These are phyloP conservation scores for Ciona savignyi DNA, from an alignment of 23 tunicate genomes.

Conservation along the genomic window DNA sequence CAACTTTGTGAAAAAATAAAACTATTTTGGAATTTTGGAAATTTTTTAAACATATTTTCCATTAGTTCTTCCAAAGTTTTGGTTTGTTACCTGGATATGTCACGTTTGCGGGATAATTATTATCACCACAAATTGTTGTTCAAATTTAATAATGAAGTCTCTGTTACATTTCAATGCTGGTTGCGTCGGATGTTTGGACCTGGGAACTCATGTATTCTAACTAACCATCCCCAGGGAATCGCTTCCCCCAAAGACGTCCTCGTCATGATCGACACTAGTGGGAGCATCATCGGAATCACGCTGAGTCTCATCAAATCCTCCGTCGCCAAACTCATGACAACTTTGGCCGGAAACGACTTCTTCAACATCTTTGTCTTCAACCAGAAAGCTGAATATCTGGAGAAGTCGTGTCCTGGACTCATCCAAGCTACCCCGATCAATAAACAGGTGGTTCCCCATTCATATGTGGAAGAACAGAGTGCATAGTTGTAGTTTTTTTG, in stretches of 20 bases:
- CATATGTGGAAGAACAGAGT: too few relatives aligned
- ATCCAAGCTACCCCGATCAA: conserved; percentile 42
- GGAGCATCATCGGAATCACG: conserved; percentile 68
- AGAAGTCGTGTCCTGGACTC: conserved; percentile 39
- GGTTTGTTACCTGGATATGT: neutral
- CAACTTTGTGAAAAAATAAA: neutral
- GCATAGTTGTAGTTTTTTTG: too few relatives aligned
- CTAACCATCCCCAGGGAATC: too few relatives aligned
- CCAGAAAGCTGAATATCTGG: conserved; percentile 31
- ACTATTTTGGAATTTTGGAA: neutral
- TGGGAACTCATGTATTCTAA: too few relatives aligned
- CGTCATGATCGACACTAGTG: conserved; percentile 69
- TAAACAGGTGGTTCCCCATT: conserved; percentile 78
- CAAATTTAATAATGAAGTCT: too few relatives aligned
- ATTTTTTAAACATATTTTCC: neutral
- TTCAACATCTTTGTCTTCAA: conserved; percentile 69
- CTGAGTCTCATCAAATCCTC: conserved; percentile 29
- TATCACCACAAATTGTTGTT: too few relatives aligned
- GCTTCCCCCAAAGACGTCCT: conserved; percentile 75
- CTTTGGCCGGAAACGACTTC: conserved; percentile 61
- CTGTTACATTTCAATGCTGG: too few relatives aligned
- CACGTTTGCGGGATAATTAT: too few relatives aligned
- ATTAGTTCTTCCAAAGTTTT: neutral
- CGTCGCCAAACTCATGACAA: conserved; percentile 42
- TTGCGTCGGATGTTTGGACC: too few relatives aligned